Evolutionary conservation across 2,797 vertebrate genomes (phyloP).

Genomic region (Takifugu rubripes): DNA sequence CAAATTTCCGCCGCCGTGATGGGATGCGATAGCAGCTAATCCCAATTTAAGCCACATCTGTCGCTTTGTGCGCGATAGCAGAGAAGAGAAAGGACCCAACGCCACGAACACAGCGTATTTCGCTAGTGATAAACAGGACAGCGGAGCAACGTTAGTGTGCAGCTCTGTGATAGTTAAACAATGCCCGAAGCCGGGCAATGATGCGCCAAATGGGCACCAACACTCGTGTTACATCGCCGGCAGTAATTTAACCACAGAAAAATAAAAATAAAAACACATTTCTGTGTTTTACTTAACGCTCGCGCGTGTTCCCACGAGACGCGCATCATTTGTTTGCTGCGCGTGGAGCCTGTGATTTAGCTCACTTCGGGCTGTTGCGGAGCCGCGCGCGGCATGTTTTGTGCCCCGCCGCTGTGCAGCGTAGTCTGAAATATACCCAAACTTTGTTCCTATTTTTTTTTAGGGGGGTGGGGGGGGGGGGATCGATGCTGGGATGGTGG

Average conservation of each 20-base stretch:
- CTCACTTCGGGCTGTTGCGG: conserved; percentile 19
- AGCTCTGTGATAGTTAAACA: conserved; percentile 59
- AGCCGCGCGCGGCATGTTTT: conserved; percentile 22
- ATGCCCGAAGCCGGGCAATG: conserved; percentile 26
- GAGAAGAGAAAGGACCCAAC: neutral
- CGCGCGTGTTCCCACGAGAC: neutral
- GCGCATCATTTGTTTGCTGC: fast-evolving
- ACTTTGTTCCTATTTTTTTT: conserved; percentile 4
- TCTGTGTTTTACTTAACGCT: too few species aligned
- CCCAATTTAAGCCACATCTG: neutral
- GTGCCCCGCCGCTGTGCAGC: conserved; percentile 9
- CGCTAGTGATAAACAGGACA: neutral
- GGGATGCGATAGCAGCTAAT: neutral
- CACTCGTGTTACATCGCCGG: neutral
- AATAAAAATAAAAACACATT: too few species aligned
- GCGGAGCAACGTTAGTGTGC: conserved; percentile 28
- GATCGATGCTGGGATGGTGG: neutral
- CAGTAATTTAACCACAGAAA: too few species aligned
- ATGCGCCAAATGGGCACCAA: conserved; percentile 14
- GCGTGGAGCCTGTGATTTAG: conserved; percentile 24
- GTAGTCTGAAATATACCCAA: neutral
- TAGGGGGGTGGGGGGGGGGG: neutral
- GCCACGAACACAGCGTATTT: neutral
- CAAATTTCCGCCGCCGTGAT: neutral
- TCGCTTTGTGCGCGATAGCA: neutral